A percentile compares a stretch with the other conserved stretches of the same genome.
These are phyloP conservation scores for Drosophila tani DNA, from an alignment of 1,140 invertebrate species.

Conservation along the genomic window DNA sequence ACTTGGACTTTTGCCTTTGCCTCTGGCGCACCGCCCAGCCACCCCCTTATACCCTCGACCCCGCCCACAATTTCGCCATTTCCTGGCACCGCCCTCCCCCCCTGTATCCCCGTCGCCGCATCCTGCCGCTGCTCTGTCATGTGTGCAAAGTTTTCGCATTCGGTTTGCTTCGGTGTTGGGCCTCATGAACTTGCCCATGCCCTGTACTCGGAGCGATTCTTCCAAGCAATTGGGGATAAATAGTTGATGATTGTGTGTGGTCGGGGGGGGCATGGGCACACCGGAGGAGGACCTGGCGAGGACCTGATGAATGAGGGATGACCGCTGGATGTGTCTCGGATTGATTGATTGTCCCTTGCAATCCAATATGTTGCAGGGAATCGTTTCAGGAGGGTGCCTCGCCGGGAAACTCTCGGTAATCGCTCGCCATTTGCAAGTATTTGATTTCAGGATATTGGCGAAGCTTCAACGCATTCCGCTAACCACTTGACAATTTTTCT, in stretches of 20 bases:
- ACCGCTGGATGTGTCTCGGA: slow-evolving; percentile 49
- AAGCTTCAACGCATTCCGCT: background rate
- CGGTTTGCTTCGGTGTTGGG: slow-evolving; percentile 58
- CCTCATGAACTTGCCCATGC: slow-evolving; percentile 68
- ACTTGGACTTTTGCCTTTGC: slow-evolving; percentile 79
- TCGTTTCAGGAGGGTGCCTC: slow-evolving; percentile 37
- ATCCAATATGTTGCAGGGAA: slow-evolving; percentile 56
- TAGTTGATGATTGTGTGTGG: slow-evolving; percentile 65
- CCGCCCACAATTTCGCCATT: slow-evolving; percentile 31
- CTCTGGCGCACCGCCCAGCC: slow-evolving; percentile 14
- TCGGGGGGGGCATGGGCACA: slow-evolving; percentile 9
- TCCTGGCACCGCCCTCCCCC: slow-evolving; percentile 12
- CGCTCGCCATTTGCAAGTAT: slow-evolving; percentile 30
- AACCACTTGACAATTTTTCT: slow-evolving; percentile 25
- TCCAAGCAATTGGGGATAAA: slow-evolving; percentile 59
- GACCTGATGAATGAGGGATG: slow-evolving; percentile 49
- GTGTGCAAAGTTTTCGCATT: slow-evolving; percentile 75
- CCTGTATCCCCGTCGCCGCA: background rate
- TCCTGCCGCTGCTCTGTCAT: slow-evolving; percentile 56
- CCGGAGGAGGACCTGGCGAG: slow-evolving; percentile 6
- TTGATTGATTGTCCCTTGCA: slow-evolving; percentile 58
- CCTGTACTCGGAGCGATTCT: slow-evolving; percentile 50
- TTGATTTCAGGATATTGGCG: slow-evolving; percentile 30
- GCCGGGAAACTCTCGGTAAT: slow-evolving; percentile 21
- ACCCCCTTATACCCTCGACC: slow-evolving; percentile 5